Evolutionary conservation across 2,113 vertebrate genomes (phyloP).

Genomic region (Hyaena hyaena): DNA sequence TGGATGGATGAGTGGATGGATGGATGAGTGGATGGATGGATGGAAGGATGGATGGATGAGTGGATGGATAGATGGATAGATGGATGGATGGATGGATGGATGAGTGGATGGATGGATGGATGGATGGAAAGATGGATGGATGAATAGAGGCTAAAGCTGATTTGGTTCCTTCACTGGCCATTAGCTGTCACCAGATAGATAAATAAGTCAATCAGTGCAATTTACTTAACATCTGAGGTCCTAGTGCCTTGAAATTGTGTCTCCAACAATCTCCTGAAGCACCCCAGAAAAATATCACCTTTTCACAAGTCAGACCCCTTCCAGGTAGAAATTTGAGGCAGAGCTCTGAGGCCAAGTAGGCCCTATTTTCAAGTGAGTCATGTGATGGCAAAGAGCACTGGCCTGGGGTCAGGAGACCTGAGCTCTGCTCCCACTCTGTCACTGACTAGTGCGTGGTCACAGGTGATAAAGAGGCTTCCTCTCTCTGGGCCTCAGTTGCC

Average conservation of each 20-base stretch:
- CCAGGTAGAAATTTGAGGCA: not conserved
- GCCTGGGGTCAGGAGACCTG: not conserved
- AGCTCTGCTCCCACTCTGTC: not conserved
- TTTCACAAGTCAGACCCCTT: not conserved
- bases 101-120: not conserved
- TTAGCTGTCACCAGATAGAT: not conserved
- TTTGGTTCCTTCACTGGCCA: not conserved
- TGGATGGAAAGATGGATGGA: not conserved
- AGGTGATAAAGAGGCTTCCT: not conserved
- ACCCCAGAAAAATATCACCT: not conserved
- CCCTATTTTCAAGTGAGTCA: not conserved
- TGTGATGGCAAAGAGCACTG: accelerated
- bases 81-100: too few relatives aligned
- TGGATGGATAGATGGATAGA: not conserved
- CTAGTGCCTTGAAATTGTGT: not conserved
- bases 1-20: not conserved
- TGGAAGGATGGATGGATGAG: too few relatives aligned
- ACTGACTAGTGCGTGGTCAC: not conserved
- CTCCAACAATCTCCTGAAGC: not conserved
- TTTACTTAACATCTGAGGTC: not conserved
- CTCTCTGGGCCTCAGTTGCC: not conserved
- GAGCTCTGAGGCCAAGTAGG: not conserved
- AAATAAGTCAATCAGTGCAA: too few relatives aligned
- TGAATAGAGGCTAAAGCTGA: not conserved
- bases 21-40: not conserved